phyloP scores from a whole-genome alignment of 92 coral and sea anemone genomes.

The Diadumene lineata region DNA sequence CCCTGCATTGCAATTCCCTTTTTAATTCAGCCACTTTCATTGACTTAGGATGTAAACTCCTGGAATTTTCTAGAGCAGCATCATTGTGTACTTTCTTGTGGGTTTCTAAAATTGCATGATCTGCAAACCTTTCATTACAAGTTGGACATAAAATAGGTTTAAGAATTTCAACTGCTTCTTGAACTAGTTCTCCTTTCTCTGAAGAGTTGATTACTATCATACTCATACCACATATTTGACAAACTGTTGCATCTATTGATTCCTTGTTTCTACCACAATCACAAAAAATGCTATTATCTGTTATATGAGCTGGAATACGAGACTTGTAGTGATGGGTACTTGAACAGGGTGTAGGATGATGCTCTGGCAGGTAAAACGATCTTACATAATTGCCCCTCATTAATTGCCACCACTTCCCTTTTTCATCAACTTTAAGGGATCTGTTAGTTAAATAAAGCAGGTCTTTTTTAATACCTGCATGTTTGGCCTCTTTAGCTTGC shows the following conservation, averaged over 20 bases:
- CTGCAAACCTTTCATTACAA: conserved; percentile 52
- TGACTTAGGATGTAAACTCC: conserved; percentile 9
- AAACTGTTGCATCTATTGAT: conserved; percentile 10
- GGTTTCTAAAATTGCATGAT: conserved; percentile 24
- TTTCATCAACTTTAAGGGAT: too few relatives aligned
- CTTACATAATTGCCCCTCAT: conserved; percentile 64
- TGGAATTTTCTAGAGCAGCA: neutral
- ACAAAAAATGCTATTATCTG: too few relatives aligned
- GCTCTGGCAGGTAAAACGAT: conserved; percentile 63
- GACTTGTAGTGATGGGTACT: conserved; percentile 41
- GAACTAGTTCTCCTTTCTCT: conserved; percentile 15
- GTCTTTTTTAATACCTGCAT: conserved; percentile 62
- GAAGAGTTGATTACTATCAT: conserved; percentile 43
- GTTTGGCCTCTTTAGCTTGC: conserved; percentile 67
- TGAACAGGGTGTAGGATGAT: conserved; percentile 50
- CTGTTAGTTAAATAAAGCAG: conserved; percentile 40
- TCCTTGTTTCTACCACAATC: conserved; percentile 60
- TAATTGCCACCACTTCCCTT: conserved; percentile 66
- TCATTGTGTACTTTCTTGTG: conserved; percentile 7
- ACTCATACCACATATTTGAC: conserved; percentile 34
- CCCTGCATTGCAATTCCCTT: conserved; percentile 10
- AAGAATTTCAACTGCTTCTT: conserved; percentile 28
- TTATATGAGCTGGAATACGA: too few relatives aligned
- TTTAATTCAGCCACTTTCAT: conserved; percentile 35
- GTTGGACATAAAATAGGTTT: conserved; percentile 35